A percentile compares a stretch with the other conserved stretches of the same genome.
These are phyloP conservation scores for Coilia nasus DNA, from an alignment of 2,797 vertebrate genomes.

Conservation along the genomic window DNA sequence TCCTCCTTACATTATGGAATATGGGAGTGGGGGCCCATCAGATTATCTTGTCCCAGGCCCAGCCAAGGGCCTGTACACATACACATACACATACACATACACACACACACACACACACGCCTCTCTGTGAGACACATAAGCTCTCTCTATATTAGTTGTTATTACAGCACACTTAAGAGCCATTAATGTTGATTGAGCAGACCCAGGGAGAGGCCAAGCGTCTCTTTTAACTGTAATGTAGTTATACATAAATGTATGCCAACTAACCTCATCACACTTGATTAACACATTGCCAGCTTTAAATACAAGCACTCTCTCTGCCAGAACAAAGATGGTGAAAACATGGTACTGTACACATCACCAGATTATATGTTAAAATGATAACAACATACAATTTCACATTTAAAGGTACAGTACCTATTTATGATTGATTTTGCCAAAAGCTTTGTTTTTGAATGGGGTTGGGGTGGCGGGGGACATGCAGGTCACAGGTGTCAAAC, in stretches of 20 bases:
- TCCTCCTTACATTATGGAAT: too few relatives aligned
- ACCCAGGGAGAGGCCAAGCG: slow-evolving; percentile 64
- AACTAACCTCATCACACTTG: slow-evolving; percentile 77
- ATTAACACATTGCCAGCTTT: slow-evolving; percentile 76
- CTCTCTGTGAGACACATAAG: slow-evolving; percentile 57
- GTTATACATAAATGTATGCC: slow-evolving; percentile 72
- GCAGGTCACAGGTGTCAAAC: background rate
- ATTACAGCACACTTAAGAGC: slow-evolving; percentile 64
- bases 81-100: too few relatives aligned
- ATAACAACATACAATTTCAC: slow-evolving; percentile 45
- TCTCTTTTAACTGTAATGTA: slow-evolving; percentile 70
- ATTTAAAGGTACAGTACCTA: background rate
- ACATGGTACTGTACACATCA: slow-evolving; percentile 22
- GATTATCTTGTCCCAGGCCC: background rate
- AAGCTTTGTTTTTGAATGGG: background rate
- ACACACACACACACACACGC: too few relatives aligned
- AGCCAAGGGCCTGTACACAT: background rate
- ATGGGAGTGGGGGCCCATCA: too few relatives aligned
- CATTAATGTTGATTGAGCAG: slow-evolving; percentile 74
- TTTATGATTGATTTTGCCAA: background rate
- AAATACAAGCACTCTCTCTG: slow-evolving; percentile 48
- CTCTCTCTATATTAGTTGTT: slow-evolving; percentile 27
- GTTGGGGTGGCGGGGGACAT: too few relatives aligned
- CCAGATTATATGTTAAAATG: slow-evolving; percentile 43
- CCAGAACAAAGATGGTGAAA: background rate